Base-by-base conservation (phyloP, 2,113 vertebrate species). In the Nothobranchius kuhntae region DNA sequence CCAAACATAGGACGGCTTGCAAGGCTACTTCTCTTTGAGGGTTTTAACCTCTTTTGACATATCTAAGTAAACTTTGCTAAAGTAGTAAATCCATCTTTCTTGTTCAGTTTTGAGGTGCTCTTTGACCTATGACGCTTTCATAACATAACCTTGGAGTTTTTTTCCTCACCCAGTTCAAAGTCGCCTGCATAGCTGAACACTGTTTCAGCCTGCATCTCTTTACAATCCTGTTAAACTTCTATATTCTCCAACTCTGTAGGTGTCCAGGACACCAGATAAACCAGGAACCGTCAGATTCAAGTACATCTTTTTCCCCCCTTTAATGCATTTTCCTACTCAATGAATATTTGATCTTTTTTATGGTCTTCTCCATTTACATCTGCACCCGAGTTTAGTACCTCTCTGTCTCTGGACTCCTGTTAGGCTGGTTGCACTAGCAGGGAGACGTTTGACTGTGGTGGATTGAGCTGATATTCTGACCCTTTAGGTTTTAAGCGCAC, bases 401-500 rank as follows among this genome's bases (percentile, higher is more conserved):
- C 13, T 57, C 0, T 42, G 12, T 30, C 30, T 21, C 21, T 21
- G 71, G 14, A 63, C 59, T 46, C 21, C 24, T 68, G 55, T 62
- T 70, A 44, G 36, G 15, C 58, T 44, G 14, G 30, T 44, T 35
- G 48, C 44, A 17, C 57, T 24, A 45, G 44, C 60, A 60, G 14
- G 30, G 56, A 21, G 59, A 45, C 15, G 53, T 56, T 64, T 35
- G 50, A 63, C 54, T 24, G 10, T 57, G 56, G 57, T 57, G 46
- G 53, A 54, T 3, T 3, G 51, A 62, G 78, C 24, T 44, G 26
- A 58, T 76, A 62, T n/a, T 51, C 44, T 76, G 78, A 86, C 73
- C 83, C 65, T 40, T 71, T 75, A 77, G 68, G 75, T 82, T 60
- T 56, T 69, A 78, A 84, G 82, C 84, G 78, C 78, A 63, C n/a